phyloP scores from a whole-genome alignment of 2,888 invertebrate genomes.

The Sericinus montela region DNA sequence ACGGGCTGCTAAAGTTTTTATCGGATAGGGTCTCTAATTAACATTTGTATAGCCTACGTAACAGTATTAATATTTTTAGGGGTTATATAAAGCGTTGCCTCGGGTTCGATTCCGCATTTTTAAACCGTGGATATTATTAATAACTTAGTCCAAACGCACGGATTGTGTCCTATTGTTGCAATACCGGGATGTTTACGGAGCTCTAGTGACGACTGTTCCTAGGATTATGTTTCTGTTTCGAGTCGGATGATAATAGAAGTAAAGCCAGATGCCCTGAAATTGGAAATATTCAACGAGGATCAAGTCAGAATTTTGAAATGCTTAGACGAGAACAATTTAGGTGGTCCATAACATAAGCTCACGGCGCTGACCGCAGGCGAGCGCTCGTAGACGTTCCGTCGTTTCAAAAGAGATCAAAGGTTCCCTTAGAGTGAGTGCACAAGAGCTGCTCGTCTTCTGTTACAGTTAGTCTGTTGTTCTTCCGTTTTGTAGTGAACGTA shows the following conservation, averaged over 20 bases:
- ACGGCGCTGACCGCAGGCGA: background rate
- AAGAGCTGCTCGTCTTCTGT: constrained; percentile 50
- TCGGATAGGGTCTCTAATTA: constrained; percentile 11
- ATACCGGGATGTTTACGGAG: background rate
- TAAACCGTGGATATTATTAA: background rate
- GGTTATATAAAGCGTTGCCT: constrained; percentile 25
- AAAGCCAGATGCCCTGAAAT: background rate
- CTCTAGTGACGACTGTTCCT: background rate
- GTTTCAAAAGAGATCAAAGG: constrained; percentile 31
- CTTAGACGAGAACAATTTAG: background rate
- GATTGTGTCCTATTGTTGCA: background rate
- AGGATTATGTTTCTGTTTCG: too few species aligned
- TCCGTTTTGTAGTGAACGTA: constrained; percentile 56
- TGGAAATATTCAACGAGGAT: constrained; percentile 11
- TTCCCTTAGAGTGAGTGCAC: constrained; percentile 36
- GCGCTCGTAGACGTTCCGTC: background rate
- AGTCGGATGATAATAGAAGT: too few species aligned
- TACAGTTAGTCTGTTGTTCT: constrained; percentile 64
- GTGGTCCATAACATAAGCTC: background rate
- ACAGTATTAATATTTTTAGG: constrained; percentile 59
- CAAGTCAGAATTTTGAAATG: constrained; percentile 8
- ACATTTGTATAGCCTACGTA: constrained; percentile 36
- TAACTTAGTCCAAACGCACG: background rate
- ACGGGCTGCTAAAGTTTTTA: constrained; percentile 15
- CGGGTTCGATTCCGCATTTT: constrained; percentile 6